phyloP scores from a whole-genome alignment of 2,797 vertebrate species.

The Fringilla coelebs region DNA sequence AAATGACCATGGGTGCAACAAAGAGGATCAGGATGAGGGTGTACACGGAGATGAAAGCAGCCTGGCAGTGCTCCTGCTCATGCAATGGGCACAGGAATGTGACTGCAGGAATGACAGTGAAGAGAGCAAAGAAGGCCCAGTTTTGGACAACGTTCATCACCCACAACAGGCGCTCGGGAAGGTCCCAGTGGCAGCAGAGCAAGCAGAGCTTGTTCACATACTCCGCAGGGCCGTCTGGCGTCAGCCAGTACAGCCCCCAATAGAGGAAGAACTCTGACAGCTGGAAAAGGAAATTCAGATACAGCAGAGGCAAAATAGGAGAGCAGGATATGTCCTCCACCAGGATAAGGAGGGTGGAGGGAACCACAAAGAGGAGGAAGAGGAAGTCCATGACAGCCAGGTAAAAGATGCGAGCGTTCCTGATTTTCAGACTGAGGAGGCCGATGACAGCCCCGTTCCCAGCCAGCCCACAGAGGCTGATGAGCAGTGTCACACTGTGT shows the following conservation, averaged over 20 bases:
- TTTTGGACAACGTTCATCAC: too few relatives aligned
- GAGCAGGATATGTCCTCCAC: accelerated
- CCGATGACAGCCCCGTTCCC: neutral
- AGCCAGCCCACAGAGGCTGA: neutral
- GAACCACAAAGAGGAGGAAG: neutral
- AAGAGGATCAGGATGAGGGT: too few relatives aligned
- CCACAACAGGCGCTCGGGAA: too few relatives aligned
- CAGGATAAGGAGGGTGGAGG: accelerated
- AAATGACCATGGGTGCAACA: too few relatives aligned
- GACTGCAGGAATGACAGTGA: too few relatives aligned
- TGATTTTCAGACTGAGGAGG: neutral
- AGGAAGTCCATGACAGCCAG: neutral
- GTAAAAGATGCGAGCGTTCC: neutral
- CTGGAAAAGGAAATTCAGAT: accelerated
- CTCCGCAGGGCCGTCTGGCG: accelerated
- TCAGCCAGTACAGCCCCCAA: accelerated
- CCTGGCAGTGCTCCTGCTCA: too few relatives aligned
- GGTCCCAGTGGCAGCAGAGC: too few relatives aligned
- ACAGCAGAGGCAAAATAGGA: accelerated
- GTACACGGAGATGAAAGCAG: too few relatives aligned
- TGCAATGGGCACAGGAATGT: too few relatives aligned
- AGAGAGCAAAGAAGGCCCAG: too few relatives aligned
- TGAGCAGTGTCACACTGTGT: neutral
- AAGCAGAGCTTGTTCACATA: accelerated
- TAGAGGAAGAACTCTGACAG: neutral